phyloP scores from a whole-genome alignment of 1,140 invertebrate species.

The Hestina assimilis region DNA sequence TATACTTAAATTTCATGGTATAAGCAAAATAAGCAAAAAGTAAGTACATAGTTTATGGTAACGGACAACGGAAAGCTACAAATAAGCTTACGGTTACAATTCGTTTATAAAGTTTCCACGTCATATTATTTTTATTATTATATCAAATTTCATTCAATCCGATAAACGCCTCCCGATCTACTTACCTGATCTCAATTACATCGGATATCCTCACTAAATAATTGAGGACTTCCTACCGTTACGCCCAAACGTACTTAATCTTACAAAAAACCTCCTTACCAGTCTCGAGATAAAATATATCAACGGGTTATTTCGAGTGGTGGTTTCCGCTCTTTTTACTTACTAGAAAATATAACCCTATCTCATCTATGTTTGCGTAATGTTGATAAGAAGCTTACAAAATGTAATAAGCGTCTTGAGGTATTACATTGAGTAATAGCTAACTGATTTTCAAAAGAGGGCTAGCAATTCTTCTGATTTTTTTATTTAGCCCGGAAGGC shows the following conservation, averaged over 20 bases:
- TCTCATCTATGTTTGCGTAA: neutral
- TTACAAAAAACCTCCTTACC: slow-evolving; percentile 53
- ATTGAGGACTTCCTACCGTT: slow-evolving; percentile 70
- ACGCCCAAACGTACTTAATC: slow-evolving; percentile 34
- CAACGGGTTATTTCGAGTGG: slow-evolving; percentile 60
- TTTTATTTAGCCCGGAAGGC: too few species aligned
- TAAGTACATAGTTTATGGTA: too few species aligned
- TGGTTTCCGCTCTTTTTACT: slow-evolving; percentile 54
- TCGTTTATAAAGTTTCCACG: too few species aligned
- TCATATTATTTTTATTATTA: too few species aligned
- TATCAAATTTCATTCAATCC: slow-evolving; percentile 19
- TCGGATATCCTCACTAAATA: slow-evolving; percentile 69
- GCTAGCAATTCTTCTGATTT: too few species aligned
- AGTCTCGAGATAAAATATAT: slow-evolving; percentile 49
- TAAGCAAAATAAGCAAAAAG: too few species aligned
- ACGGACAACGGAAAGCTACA: too few species aligned
- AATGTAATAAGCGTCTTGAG: too few species aligned
- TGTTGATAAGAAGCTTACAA: neutral
- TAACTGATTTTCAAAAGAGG: too few species aligned
- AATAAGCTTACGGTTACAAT: too few species aligned
- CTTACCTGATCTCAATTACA: slow-evolving; percentile 59
- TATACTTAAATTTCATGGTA: too few species aligned
- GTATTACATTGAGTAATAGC: too few species aligned
- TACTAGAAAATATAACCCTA: slow-evolving; percentile 3
- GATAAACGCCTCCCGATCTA: slow-evolving; percentile 18